These are phyloP conservation scores for Hesperia comma DNA, from an alignment of 2,888 invertebrate genomes.

Conservation along the genomic window DNA sequence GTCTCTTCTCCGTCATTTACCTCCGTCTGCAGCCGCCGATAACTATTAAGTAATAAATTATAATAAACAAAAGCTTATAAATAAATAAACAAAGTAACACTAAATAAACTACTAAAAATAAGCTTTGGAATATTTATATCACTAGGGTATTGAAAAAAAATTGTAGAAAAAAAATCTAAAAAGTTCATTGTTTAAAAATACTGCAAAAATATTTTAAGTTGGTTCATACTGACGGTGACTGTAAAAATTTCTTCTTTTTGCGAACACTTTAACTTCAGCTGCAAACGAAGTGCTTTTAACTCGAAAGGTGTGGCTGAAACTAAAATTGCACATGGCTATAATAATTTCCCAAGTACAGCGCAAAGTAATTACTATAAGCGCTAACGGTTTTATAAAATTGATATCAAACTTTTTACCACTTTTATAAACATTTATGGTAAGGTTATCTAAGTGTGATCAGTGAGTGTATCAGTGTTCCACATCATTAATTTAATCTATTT, in stretches of 20 bases:
- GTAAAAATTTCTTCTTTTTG: constrained; percentile 15
- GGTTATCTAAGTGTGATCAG: too few relatives aligned
- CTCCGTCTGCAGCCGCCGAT: too few relatives aligned
- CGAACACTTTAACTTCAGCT: constrained; percentile 28
- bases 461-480: too few relatives aligned
- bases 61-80: too few relatives aligned
- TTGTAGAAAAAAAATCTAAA: neutral
- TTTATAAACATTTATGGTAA: neutral
- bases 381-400: neutral
- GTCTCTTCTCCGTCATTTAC: too few relatives aligned
- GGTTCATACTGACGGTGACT: constrained; percentile 19
- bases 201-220: constrained; percentile 16
- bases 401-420: neutral
- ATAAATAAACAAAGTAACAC: too few relatives aligned
- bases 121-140: too few relatives aligned
- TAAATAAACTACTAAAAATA: too few relatives aligned
- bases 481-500: too few relatives aligned
- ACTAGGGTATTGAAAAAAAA: too few relatives aligned
- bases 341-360: constrained; percentile 29
- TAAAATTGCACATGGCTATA: constrained; percentile 28
- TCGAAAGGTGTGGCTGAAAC: constrained; percentile 32
- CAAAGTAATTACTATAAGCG: constrained; percentile 23
- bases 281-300: constrained; percentile 31
- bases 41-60: too few relatives aligned
- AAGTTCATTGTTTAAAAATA: neutral